Base-by-base conservation (phyloP, 2,113 vertebrate genomes). In the Cyanocitta stelleri region DNA sequence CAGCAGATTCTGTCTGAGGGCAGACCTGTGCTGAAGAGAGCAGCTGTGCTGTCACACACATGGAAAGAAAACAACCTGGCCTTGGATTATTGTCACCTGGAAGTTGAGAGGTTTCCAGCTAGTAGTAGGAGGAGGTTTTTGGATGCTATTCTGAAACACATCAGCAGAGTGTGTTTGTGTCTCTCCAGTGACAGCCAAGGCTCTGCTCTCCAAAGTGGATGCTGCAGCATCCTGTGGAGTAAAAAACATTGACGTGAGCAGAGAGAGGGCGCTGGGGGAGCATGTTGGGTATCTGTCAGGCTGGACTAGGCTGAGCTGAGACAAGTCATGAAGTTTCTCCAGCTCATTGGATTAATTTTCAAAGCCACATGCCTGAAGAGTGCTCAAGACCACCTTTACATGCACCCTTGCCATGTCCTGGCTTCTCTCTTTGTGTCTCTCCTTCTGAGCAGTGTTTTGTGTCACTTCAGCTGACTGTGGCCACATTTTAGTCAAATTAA, bases 361-460 rank as follows among this genome's bases (percentile, higher is more conserved):
- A 76, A 49, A 61, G 33, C n/a, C 16, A 32, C 1, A 0, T 71
- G 21, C 19, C 61, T 75, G 27, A 29, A 19, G 0, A 8, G 6
- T 1, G 0, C 35, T 78, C 29, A 32, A 13, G 35, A 9, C 8
- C 26, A n/a, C 39, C 26, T 63, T 62, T 49, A 58, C 4, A 3
- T 46, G 24, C 0, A 1, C 24, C 5, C 4, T 48, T 3, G 3
- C 32, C 22, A n/a, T 29, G n/a, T 39, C 0, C 13, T 54, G 52
- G 14, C 13, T 58, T 92, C n/a, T 63, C 35, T 68, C 66, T 75
- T 62, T 24, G 10, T 51, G 22, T 68, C 32, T 21, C 9, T 85
- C 32, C 35, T 33, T 27, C 35, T 27, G 19, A 96, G 39, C 2
- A 3, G 4, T 43, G 39, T 48, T 93, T 69, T 48, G 14, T 61